Conservation (phyloP, 1,140 invertebrate genomes). For the Drosophila pachea region DNA sequence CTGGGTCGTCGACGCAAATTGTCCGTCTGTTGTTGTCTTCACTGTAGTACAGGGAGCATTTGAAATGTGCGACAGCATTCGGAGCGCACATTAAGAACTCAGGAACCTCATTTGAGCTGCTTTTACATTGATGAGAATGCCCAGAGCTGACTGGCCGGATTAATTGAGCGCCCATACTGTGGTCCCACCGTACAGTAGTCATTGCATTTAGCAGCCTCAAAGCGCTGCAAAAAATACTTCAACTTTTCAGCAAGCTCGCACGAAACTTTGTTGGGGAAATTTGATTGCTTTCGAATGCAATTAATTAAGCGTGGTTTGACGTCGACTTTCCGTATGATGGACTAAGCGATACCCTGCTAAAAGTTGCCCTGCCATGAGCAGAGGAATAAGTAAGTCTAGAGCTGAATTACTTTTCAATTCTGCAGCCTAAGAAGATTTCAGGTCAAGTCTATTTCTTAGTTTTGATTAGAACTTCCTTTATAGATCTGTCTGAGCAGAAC, state of each 20-base stretch:
- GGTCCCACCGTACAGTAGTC: background rate
- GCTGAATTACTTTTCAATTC: too few relatives aligned
- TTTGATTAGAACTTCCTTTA: too few relatives aligned
- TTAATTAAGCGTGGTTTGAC: constrained; percentile 19
- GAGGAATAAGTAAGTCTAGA: too few relatives aligned
- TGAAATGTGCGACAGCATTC: constrained; percentile 55
- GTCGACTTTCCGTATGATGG: background rate
- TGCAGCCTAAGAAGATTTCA: too few relatives aligned
- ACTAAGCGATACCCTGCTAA: background rate
- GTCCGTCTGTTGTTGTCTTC: constrained; percentile 35
- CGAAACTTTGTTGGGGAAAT: constrained; percentile 21
- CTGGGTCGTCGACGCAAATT: constrained; percentile 61
- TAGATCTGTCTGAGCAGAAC: too few relatives aligned
- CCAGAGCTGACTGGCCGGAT: too few relatives aligned
- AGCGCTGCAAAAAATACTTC: background rate
- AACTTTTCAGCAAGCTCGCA: background rate
- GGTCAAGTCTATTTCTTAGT: too few relatives aligned
- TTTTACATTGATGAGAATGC: background rate
- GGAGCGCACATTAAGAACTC: constrained; percentile 32
- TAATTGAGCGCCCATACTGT: background rate
- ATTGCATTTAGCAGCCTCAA: background rate
- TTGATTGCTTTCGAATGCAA: constrained; percentile 32
- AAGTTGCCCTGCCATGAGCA: too few relatives aligned
- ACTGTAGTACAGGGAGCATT: constrained; percentile 26
- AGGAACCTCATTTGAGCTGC: background rate